Evolutionary conservation across 1,140 invertebrate genomes (phyloP).

Genomic region (Drosophila auraria): DNA sequence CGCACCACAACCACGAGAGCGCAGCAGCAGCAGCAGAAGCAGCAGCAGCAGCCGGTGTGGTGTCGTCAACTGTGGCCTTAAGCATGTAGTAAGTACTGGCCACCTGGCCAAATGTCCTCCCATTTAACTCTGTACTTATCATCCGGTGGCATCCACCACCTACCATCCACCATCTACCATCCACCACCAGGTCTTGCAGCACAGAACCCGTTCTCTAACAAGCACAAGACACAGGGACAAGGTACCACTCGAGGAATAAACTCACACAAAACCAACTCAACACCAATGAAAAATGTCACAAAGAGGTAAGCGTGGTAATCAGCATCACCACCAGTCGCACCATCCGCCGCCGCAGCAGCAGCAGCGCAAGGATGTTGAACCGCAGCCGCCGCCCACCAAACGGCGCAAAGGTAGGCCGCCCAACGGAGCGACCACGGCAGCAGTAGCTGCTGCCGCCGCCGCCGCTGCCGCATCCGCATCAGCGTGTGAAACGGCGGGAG

Average conservation of each 20-base stretch:
- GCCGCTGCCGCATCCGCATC: constrained; percentile 25
- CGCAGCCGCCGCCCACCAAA: constrained; percentile 82
- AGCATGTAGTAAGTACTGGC: constrained; percentile 79
- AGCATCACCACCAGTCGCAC: constrained; percentile 68
- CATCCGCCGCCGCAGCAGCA: constrained; percentile 80
- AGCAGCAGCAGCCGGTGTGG: constrained; percentile 76
- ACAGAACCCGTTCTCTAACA: constrained; percentile 43
- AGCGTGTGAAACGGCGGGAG: constrained; percentile 21
- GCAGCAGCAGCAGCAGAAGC: constrained; percentile 65
- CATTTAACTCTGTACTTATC: background rate
- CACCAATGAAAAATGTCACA: constrained; percentile 85
- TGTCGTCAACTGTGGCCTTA: constrained; percentile 83
- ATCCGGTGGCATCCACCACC: background rate
- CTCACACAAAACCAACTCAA: constrained; percentile 71
- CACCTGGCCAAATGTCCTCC: background rate
- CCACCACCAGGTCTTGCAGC: constrained; percentile 33
- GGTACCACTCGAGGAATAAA: constrained; percentile 57
- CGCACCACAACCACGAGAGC: constrained; percentile 54
- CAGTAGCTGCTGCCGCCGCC: constrained; percentile 33
- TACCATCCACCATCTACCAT: background rate
- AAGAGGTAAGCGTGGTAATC: constrained; percentile 85
- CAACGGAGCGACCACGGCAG: constrained; percentile 60
- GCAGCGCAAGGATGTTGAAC: constrained; percentile 82
- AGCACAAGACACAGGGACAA: constrained; percentile 44
- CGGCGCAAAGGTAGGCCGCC: constrained; percentile 84